A percentile compares a stretch with the other conserved stretches of the same genome.
Evolutionary conservation across 2,888 invertebrate genomes (phyloP).

Genomic region (Agriopis leucophaearia): DNA sequence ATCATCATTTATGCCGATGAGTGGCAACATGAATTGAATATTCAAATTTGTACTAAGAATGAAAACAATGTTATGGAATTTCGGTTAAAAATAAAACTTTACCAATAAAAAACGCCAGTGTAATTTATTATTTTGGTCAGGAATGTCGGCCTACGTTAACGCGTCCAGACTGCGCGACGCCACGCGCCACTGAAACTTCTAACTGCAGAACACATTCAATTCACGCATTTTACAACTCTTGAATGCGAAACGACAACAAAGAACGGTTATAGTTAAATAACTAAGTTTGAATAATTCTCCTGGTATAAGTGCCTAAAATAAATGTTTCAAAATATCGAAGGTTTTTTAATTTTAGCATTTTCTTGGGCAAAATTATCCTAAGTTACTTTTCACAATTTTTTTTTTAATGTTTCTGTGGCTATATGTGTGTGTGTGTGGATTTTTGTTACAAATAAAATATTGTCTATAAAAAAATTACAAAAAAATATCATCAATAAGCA

Average conservation of each 20-base stretch:
- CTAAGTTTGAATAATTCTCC: neutral
- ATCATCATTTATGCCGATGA: too few relatives aligned
- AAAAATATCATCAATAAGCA: too few relatives aligned
- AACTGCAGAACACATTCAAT: slow-evolving; percentile 16
- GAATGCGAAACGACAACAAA: neutral
- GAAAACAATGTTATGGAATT: neutral
- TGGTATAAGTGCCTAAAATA: too few relatives aligned
- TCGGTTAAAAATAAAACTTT: neutral
- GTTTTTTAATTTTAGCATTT: neutral
- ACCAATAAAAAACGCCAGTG: neutral
- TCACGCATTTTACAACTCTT: slow-evolving; percentile 11
- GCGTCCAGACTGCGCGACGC: slow-evolving; percentile 46
- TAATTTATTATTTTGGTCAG: slow-evolving; percentile 18
- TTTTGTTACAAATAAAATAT: too few relatives aligned
- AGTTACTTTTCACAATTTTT: too few relatives aligned
- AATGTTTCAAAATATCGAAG: neutral
- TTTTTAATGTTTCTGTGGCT: too few relatives aligned
- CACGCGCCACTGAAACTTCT: slow-evolving; percentile 12
- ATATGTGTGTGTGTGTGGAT: too few relatives aligned
- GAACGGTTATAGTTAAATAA: too few relatives aligned
- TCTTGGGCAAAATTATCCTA: too few relatives aligned
- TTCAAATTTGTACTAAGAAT: neutral
- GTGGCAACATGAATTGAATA: too few relatives aligned
- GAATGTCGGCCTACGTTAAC: slow-evolving; percentile 24
- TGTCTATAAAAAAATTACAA: too few relatives aligned